Base-by-base conservation (phyloP, 2,113 vertebrate genomes). In the Tragulus kanchil region DNA sequence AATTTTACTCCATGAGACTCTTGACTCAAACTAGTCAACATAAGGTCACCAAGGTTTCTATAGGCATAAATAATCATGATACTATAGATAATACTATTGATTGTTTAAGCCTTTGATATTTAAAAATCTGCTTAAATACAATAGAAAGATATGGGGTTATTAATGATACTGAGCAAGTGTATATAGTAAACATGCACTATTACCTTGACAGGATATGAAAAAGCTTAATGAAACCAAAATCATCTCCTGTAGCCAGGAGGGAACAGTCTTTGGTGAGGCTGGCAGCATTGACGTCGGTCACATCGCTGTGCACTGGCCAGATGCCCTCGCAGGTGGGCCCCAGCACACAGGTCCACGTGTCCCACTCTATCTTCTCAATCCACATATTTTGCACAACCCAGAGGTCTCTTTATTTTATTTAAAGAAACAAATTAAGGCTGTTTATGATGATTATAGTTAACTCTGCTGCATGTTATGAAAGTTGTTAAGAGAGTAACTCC, bases 321-420 rank as follows among this genome's bases (percentile, higher is more conserved):
- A 99, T 99, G 3, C 99, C 99, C 97, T 99, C 99, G 88, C 99
- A 99, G 5, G 99, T 99, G 6, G 99, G 98, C 14, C 99, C 99
- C n/a, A 99, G 98, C 12, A 99, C 99, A 1, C 99, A 99, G 0
- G 99, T 99, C 99, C 99, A 99, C 0, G 99, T 99, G 67, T 99
- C 99, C 99, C 99, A 99, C 10, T 99, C 99, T 69, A 99, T 99
- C 98, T 99, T 99, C 98, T 99, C 99, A 85, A 99, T 99, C 99
- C 99, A 36, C 67, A 10, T 4, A 73, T 45, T 52, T 85, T 36
- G 0, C 3, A 69, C 6, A 75, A 84, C 12, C 58, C 42, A 42
- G 21, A 92, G 11, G 48, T 61, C n/a, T 90, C 87, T 10, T 15
- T 79, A 50, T 69, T 83, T 86, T 61, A 25, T 54, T 54, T 54